Base-by-base conservation (phyloP, 2,113 vertebrate species). In the Mus musculus region DNA sequence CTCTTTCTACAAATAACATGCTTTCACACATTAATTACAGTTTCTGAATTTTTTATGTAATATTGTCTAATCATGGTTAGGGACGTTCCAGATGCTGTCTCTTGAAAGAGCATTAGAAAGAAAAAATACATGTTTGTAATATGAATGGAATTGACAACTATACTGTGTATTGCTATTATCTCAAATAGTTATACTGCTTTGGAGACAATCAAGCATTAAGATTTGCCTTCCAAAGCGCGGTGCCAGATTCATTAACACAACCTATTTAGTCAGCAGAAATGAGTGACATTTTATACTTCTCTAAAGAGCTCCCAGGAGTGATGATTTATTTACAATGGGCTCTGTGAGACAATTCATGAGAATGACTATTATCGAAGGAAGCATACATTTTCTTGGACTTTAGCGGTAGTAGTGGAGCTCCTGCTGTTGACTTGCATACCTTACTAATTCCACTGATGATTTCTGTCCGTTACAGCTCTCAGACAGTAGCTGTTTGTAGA, bases 321-420 rank as follows among this genome's bases (percentile, higher is more conserved):
- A 73, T 3, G 20, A 0, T 78, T 81, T 12, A 65, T 71, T 76
- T 77, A 82, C 33, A 61, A 19, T 28, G 5, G 4, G 0, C 8
- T 52, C 1, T 3, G 0, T 52, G 72, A 77, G 19, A 16, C 75
- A 76, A 17, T 7, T 28, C 11, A 1, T 65, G 49, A 56, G 1
- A 42, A 11, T 69, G 56, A 42, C 7, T 78, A 49, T 46, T 63
- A 2, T 69, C 2, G 61, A 39, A 61, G 67, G 28, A 4, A 54
- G 16, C 0, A 24, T 33, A 26, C 0, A 0, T 42, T 30, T 12
- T 52, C 39, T 59, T 12, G 20, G 65, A 7, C 54, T 28, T 42
- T n/a, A n/a, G 9, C 19, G 59, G 24, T 0, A 39, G 0, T 9
- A 33, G 4, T 12, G 1, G 13, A n/a, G 14, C 28, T 89, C 1